Base-by-base conservation (phyloP, 1,140 invertebrate genomes). In the Megathymus violae region DNA sequence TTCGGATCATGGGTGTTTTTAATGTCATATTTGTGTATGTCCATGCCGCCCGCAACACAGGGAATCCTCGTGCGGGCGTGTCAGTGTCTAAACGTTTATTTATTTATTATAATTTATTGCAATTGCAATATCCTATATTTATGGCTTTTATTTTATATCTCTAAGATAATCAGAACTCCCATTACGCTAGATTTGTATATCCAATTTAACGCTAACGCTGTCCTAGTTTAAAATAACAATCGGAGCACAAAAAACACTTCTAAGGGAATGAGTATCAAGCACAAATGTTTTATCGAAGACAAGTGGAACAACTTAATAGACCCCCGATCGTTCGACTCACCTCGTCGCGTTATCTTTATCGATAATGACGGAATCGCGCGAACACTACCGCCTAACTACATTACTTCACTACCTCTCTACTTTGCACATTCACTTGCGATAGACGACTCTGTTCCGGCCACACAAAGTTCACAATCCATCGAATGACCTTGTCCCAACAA, bases 281-380 rank as follows among this genome's bases (percentile, higher is more conserved):
- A 59, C 44, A 25, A 46, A 48, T 61, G 27, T 61, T 63, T 62
- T 69, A 59, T 62, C 40, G 69, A 31, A 34, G 52, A 64, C 64
- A 67, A 62, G 52, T 54, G 41, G 48, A 77, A 79, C 79, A 79
- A 82, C 79, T 82, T 78, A 79, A 82, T 82, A 79, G 66, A 74
- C 61, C 61, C 69, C 66, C 72, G 68, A 79, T 76, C 71, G 62
- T 71, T 77, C 71, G 77, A 76, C 65, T 50, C 69, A 67, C 66
- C 64, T 56, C 60, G 50, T 56, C 60, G 50, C 67, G 70, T 85
- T 85, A 85, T 82, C 80, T 80, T 71, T 81, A 80, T 83, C 79
- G 77, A 80, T 83, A 80, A 85, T 78, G 70, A 74, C 67, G 59
- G 69, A 58, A 80, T 82, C 78, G 76, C 78, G 64, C 74, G 68